Percentiles rank a stretch among this genome's conserved stretches.
These are phyloP conservation scores for Hyposmocoma kahamanoa DNA, from an alignment of 1,140 invertebrate genomes.

Conservation along the genomic window DNA sequence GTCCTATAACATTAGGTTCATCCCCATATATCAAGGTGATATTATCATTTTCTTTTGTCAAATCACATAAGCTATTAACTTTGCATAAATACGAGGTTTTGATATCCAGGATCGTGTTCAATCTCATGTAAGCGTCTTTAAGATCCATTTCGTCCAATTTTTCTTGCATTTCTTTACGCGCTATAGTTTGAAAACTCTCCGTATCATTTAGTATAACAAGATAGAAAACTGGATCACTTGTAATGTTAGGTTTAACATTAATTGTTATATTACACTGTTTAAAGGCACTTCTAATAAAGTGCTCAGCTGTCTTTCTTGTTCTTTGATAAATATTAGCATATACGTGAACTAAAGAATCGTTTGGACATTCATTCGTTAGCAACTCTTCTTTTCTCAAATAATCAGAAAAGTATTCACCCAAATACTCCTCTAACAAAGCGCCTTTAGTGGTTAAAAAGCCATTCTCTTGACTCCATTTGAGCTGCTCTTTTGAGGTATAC, in stretches of 20 bases:
- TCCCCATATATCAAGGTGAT: constrained; percentile 22
- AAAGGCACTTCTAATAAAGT: neutral
- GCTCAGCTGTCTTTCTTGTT: constrained; percentile 1
- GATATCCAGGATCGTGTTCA: constrained; percentile 43
- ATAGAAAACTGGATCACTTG: constrained; percentile 43
- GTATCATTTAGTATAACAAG: constrained; percentile 43
- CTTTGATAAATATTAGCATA: constrained; percentile 1
- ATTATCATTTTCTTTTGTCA: constrained; percentile 30
- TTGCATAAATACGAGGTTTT: constrained; percentile 38
- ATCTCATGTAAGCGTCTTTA: constrained; percentile 26
- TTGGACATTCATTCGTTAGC: neutral
- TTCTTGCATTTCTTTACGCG: constrained; percentile 34
- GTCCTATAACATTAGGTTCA: constrained; percentile 43
- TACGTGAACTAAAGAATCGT: neutral
- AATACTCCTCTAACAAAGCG: neutral
- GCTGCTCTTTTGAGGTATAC: neutral
- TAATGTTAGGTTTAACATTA: neutral
- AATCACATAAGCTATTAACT: constrained; percentile 34
- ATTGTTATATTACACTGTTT: neutral
- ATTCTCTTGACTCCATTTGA: neutral
- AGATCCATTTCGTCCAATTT: constrained; percentile 33
- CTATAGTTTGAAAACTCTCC: constrained; percentile 29
- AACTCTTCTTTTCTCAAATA: constrained; percentile 2
- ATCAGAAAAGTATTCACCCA: constrained; percentile 4
- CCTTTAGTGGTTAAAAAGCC: constrained; percentile 3